These are phyloP conservation scores for Rotaria sp. DNA, from an alignment of 2,888 invertebrate genomes.

Conservation along the genomic window DNA sequence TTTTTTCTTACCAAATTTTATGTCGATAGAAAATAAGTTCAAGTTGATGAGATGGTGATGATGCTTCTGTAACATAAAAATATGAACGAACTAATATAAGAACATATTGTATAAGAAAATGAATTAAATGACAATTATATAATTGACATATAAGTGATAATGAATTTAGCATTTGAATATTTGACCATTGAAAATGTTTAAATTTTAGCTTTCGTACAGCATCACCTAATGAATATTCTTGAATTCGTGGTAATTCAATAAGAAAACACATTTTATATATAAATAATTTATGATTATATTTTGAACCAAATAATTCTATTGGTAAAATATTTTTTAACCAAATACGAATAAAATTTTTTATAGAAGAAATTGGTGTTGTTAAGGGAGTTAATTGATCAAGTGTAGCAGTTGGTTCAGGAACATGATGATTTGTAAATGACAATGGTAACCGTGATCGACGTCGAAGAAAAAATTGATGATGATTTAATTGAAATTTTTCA, in stretches of 20 bases:
- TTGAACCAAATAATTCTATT: neutral
- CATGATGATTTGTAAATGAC: neutral
- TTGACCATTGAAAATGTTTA: neutral
- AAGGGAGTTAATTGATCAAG: neutral
- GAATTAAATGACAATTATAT: neutral
- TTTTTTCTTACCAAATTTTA: neutral
- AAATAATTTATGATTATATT: neutral
- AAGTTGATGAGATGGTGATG: neutral
- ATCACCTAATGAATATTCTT: neutral
- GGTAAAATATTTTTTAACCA: neutral
- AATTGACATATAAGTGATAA: neutral
- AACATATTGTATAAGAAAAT: neutral
- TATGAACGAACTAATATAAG: neutral
- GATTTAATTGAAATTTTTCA: neutral
- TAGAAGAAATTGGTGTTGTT: neutral
- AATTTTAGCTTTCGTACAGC: neutral
- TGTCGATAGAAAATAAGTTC: neutral
- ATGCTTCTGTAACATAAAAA: neutral
- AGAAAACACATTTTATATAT: neutral
- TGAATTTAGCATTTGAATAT: neutral
- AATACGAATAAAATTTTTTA: neutral
- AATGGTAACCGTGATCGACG: neutral
- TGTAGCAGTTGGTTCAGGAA: constrained; percentile 19
- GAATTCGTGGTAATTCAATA: neutral
- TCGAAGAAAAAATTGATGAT: neutral